A percentile compares a stretch with the other conserved stretches of the same genome.
Evolutionary conservation across 2,888 invertebrate genomes (phyloP).

Genomic region (Drosophila pseudotalamancana): DNA sequence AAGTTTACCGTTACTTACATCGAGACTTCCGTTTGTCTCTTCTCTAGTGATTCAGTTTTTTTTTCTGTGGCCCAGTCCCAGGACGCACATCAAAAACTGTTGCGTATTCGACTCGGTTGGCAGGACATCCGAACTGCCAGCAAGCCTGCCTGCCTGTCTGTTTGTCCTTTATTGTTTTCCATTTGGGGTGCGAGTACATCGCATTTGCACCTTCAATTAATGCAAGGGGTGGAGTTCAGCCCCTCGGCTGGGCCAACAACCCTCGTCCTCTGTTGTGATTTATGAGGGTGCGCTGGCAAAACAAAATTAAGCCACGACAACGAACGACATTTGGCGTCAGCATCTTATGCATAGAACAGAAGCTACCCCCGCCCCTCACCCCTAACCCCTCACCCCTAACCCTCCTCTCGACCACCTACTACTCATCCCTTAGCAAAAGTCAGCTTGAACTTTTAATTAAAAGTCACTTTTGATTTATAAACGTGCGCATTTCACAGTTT

Average conservation of each 20-base stretch:
- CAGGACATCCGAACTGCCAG: constrained; percentile 49
- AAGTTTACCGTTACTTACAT: constrained; percentile 54
- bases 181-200: constrained; percentile 73
- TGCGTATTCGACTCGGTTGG: constrained; percentile 61
- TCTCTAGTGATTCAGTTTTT: neutral
- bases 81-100: constrained; percentile 77
- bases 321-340: constrained; percentile 76
- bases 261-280: constrained; percentile 65
- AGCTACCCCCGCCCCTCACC: constrained; percentile 15
- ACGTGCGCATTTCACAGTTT: constrained; percentile 58
- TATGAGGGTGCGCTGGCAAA: constrained; percentile 77
- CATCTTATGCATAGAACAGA: constrained; percentile 61
- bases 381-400: constrained; percentile 14
- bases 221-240: constrained; percentile 32
- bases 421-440: constrained; percentile 18
- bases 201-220: constrained; percentile 81
- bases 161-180: constrained; percentile 68
- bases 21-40: constrained; percentile 41
- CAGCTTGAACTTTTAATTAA: constrained; percentile 78
- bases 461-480: constrained; percentile 80
- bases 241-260: constrained; percentile 20
- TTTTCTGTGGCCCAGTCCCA: constrained; percentile 47
- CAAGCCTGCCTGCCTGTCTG: too few relatives aligned
- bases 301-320: constrained; percentile 78
- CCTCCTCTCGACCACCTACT: too few relatives aligned